Evolutionary conservation across 2,888 invertebrate species (phyloP).

Genomic region (Orthonychiurus folsomi): DNA sequence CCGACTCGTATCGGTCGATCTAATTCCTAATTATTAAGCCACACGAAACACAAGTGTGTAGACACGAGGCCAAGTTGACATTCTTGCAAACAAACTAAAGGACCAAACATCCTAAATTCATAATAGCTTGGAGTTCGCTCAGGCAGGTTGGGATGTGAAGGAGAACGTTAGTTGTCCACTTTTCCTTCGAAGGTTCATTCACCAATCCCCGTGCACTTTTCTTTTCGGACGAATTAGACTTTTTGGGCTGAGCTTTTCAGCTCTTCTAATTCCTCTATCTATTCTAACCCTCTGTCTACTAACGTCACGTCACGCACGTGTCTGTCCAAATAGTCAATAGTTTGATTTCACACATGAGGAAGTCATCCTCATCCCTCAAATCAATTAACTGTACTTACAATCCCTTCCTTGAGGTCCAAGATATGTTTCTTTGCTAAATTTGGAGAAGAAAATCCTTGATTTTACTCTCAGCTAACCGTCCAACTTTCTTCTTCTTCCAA

Average conservation of each 20-base stretch:
- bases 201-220: no score
- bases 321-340: no score
- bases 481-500: not conserved
- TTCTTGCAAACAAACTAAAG: not conserved
- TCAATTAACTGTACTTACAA: no score
- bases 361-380: no score
- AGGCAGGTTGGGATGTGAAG: not conserved
- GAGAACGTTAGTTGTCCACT: no score
- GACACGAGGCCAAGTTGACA: slow-evolving; percentile 14
- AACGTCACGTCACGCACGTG: no score
- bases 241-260: not conserved
- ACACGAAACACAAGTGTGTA: slow-evolving; percentile 25
- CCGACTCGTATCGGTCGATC: not conserved
- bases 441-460: not conserved
- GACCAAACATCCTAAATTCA: not conserved
- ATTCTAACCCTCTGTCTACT: no score
- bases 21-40: slow-evolving; percentile 31
- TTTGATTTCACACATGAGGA: no score
- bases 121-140: no score
- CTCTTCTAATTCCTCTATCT: not conserved
- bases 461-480: not conserved
- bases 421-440: not conserved
- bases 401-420: not conserved
- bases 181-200: no score
- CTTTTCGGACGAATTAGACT: not conserved